Base-by-base conservation (phyloP, 2,113 vertebrate genomes). In the Empidonax alnorum region DNA sequence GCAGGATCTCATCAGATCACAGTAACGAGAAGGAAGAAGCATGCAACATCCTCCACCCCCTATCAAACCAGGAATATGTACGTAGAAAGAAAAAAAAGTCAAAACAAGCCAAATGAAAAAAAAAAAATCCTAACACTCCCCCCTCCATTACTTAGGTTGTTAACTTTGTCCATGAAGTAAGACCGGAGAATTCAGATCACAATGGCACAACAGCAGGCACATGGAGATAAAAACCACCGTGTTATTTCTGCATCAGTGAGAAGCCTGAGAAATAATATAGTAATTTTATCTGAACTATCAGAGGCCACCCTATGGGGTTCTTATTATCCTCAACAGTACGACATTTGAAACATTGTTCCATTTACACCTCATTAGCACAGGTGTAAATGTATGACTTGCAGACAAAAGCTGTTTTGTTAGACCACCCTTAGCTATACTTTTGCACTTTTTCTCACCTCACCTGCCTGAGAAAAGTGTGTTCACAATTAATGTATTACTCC, bases 31-130 rank as follows among this genome's bases (percentile, higher is more conserved):
- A 44, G 25, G 27, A 68, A 90, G 18, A 37, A 81, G 2, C n/a
- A 73, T 0, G 3, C 9, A 65, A 63, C 9, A 49, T 6, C 7
- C 30, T 19, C 14, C 14, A 2, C 2, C 25, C 7, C 7, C 25
- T 22, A 35, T 35, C 25, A 61, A 85, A 82, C 2, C 50, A 69
- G 37, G 28, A 82, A 85, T 25, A 76, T 1, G 1, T 23, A 69
- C 35, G 9, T 9, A 66, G 37, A 72, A 74, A 69, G 46, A 55
- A 74, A 90, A 76, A 24, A 53, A 30, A 3, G 9, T 19, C 37
- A 30, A 80, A 87, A 10, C 6, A 46, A 72, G 30, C 3, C 31
- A 61, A 71, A 80, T 4, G 24, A 39, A 46, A 31, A 46, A 49
- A 49, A 49, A 46, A 46, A n/a, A 53, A 3, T 1, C 24, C 7